Evolutionary conservation across 2,113 vertebrate species (phyloP).

Genomic region (Pachycephala philippinensis): DNA sequence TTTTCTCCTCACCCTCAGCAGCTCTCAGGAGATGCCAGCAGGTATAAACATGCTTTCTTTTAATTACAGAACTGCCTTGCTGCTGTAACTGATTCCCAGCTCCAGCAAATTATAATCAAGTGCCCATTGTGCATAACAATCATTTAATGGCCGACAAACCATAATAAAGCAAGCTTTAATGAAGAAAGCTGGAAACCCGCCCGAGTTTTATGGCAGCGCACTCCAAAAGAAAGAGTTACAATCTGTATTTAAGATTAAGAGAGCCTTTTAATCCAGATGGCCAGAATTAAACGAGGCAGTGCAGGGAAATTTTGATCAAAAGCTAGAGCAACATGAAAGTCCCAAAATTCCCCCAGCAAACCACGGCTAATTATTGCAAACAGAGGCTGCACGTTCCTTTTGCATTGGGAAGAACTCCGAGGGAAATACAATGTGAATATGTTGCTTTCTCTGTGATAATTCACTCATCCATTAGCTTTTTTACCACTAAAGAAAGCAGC

Average conservation of each 20-base stretch:
- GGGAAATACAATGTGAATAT: background rate
- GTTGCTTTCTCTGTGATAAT: background rate
- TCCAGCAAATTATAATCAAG: slow-evolving; percentile 80
- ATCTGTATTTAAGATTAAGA: slow-evolving; percentile 75
- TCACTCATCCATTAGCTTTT: background rate
- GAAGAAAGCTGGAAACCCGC: slow-evolving; percentile 70
- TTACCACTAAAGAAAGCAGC: background rate
- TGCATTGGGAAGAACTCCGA: background rate
- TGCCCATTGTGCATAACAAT: slow-evolving; percentile 65
- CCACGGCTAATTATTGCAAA: slow-evolving; percentile 65
- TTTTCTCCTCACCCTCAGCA: background rate
- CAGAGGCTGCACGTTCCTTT: slow-evolving; percentile 38
- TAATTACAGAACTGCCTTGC: slow-evolving; percentile 80
- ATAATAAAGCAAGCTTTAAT: slow-evolving; percentile 72
- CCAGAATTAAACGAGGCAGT: slow-evolving; percentile 64
- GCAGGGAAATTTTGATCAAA: slow-evolving; percentile 72
- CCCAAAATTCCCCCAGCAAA: slow-evolving; percentile 63
- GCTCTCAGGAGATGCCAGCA: slow-evolving; percentile 70
- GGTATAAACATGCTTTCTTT: slow-evolving; percentile 81
- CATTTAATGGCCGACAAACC: slow-evolving; percentile 66
- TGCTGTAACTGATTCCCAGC: slow-evolving; percentile 71
- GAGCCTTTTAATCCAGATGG: slow-evolving; percentile 72
- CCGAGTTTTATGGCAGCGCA: slow-evolving; percentile 65
- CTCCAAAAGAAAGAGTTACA: slow-evolving; percentile 70
- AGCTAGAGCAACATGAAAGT: slow-evolving; percentile 68